Evolutionary conservation across 2,888 invertebrate genomes (phyloP), one percentile per base, ranked within the genome.

Genomic region (Nesidiocoris tenuis): DNA sequence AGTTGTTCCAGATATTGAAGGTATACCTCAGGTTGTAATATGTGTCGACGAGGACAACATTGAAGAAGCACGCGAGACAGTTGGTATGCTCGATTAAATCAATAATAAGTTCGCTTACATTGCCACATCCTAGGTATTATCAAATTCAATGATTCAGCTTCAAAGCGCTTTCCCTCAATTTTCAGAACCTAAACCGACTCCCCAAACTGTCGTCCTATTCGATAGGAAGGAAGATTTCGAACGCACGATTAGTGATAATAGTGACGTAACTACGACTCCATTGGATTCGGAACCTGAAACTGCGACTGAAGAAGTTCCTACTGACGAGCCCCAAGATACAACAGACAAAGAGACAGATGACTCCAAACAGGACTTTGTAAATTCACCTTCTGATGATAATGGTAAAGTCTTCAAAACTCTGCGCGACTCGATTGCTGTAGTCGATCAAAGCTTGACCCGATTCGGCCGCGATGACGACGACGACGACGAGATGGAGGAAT

Each of bases 1-100:
- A 12, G 39, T 72, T 25, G 72, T 72, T 2, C 72, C 72, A 1
- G 72, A 72, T 9, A 61, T 54, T 1, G 39, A 63, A 39, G 72
- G 72, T 2, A 39, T 72, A n/a, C 72, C 72, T 21, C 54, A 72
- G 61, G 72, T 72, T 0, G 9, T 72, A 2, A 63, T 72, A 17
- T 70, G 59, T 25, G 24, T 70, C 23, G 70, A 57, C n/a, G 59
- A 59, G 7, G 59, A 59, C n/a, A n/a, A n/a, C n/a, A n/a, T n/a
- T n/a, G 16, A 2, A 55, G 1, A 68, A 56, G 18, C 54, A 68
- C 9, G 12, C 54, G 54, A 12, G 54, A 12, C 7, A 54, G 54
- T n/a, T n/a, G n/a, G n/a, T n/a, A n/a, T n/a, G n/a, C n/a, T n/a
- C n/a, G n/a, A n/a, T n/a, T n/a, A n/a, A n/a, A n/a, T n/a, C n/a